Conservation (phyloP, 2,888 invertebrate species). For the Rhodophaea formosa region DNA sequence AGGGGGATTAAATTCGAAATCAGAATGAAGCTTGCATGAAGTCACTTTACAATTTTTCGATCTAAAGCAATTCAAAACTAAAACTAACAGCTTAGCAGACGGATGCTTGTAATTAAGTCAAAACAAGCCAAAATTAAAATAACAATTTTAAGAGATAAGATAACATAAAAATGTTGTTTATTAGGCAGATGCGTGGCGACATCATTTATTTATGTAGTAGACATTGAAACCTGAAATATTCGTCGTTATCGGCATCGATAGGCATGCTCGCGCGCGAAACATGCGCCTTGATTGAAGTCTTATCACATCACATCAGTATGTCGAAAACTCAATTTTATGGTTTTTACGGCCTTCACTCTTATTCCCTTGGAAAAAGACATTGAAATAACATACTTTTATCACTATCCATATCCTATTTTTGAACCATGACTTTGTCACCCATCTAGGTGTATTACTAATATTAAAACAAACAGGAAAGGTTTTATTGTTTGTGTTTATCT, state of each 20-base stretch:
- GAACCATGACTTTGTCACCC: not conserved
- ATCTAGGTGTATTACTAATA: not conserved
- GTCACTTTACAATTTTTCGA: too few species aligned
- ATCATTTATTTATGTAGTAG: conserved; percentile 20
- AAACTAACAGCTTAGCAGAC: too few species aligned
- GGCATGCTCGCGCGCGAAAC: conserved; percentile 38
- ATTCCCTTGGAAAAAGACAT: not conserved
- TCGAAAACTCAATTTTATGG: conserved; percentile 55
- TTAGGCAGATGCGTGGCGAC: conserved; percentile 21
- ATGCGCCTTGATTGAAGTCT: conserved; percentile 57
- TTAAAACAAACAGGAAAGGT: too few species aligned
- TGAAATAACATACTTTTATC: not conserved
- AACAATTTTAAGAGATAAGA: not conserved
- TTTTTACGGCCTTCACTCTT: conserved; percentile 45
- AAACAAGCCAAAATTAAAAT: not conserved
- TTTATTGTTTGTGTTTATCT: too few species aligned
- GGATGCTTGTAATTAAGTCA: too few species aligned
- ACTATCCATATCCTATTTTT: not conserved
- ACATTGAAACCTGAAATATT: conserved; percentile 37
- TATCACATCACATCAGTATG: conserved; percentile 55
- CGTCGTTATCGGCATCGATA: conserved; percentile 39
- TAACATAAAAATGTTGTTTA: not conserved
- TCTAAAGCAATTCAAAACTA: too few species aligned
- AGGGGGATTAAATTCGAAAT: too few species aligned
- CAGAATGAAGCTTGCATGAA: too few species aligned